Evolutionary conservation across 2,797 vertebrate species (phyloP).

Genomic region (Ptychobarbus kaznakovi): DNA sequence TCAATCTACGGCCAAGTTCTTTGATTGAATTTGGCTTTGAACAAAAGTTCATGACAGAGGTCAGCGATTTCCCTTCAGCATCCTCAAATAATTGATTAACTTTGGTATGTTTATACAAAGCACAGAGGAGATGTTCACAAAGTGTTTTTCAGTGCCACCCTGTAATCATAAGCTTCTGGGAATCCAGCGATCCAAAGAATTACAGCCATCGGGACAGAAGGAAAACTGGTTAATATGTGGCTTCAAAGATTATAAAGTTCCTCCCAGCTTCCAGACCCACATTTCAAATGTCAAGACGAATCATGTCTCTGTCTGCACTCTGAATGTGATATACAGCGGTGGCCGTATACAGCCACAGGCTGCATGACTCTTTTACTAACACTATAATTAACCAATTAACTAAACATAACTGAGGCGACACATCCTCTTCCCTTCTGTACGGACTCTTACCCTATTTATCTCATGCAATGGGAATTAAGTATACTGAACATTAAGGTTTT

Average conservation of each 20-base stretch:
- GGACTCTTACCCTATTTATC: not conserved
- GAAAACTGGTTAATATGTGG: not conserved
- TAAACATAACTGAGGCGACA: not conserved
- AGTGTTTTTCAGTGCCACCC: constrained; percentile 12
- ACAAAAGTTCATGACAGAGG: constrained; percentile 29
- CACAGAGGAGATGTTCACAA: constrained; percentile 3
- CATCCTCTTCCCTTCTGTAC: not conserved
- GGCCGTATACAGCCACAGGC: not conserved
- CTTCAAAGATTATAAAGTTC: constrained; percentile 8
- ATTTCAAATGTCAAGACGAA: constrained; percentile 28
- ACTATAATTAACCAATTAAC: constrained; percentile 27
- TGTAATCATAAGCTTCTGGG: not conserved
- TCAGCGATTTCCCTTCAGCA: constrained; percentile 32
- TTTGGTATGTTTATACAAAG: constrained; percentile 31
- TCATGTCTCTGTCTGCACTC: constrained; percentile 7
- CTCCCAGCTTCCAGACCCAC: not conserved
- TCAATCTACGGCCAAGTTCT: constrained; percentile 3
- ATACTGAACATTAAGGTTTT: not conserved
- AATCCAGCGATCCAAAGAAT: not conserved
- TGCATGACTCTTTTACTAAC: not conserved
- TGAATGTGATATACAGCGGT: constrained; percentile 6
- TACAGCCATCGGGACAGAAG: not conserved
- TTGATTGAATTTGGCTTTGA: constrained; percentile 28
- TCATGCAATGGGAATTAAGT: not conserved
- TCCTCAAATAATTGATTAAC: constrained; percentile 33